Conservation (phyloP, 1,140 invertebrate genomes). For the Mya arenaria region DNA sequence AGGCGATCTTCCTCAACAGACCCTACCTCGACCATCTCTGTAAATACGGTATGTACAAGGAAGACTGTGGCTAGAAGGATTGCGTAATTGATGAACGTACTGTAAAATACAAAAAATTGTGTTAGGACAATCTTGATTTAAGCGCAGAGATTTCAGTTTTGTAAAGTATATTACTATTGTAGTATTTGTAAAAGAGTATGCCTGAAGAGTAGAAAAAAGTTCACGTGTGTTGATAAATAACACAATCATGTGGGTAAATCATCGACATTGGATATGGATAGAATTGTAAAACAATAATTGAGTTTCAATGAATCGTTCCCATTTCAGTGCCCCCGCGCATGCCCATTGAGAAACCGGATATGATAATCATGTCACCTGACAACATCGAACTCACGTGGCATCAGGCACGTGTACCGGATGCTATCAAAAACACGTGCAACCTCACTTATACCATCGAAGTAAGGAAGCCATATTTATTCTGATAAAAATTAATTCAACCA, state of each 20-base stretch:
- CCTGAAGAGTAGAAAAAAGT: too few species aligned
- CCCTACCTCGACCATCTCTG: constrained; percentile 76
- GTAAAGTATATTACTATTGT: too few species aligned
- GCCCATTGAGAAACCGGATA: constrained; percentile 74
- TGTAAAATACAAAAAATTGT: too few species aligned
- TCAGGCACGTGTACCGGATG: constrained; percentile 67
- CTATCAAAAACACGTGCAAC: constrained; percentile 63
- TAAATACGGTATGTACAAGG: constrained; percentile 66
- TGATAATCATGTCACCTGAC: constrained; percentile 61
- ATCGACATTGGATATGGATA: too few species aligned
- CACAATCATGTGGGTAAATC: too few species aligned
- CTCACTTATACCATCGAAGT: constrained; percentile 73
- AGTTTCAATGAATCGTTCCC: background rate
- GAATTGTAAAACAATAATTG: too few species aligned
- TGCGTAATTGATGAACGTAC: background rate
- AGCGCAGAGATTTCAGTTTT: too few species aligned
- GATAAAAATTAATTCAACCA: too few species aligned
- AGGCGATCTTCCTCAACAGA: constrained; percentile 68
- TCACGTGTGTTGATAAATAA: too few species aligned
- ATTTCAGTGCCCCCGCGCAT: constrained; percentile 74
- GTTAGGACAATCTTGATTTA: too few species aligned
- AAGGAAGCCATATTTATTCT: too few species aligned
- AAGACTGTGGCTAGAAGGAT: background rate
- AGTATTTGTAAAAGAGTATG: too few species aligned
- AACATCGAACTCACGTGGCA: constrained; percentile 70